A percentile compares a stretch with the other conserved stretches of the same genome.
These are phyloP conservation scores for Rhincodon typus DNA, from an alignment of 2,797 vertebrate species.

Conservation along the genomic window DNA sequence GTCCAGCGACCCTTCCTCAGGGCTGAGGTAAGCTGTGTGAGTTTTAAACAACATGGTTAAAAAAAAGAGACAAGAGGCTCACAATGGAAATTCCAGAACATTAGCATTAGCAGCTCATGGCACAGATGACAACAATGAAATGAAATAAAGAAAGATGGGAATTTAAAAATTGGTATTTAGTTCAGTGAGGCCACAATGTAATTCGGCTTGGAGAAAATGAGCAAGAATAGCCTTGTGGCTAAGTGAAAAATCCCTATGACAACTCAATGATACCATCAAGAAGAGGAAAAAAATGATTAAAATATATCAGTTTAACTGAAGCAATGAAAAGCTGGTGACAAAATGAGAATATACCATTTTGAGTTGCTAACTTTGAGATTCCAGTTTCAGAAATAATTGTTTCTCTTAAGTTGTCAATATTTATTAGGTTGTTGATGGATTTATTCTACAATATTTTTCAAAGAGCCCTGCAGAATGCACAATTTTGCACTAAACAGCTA, in stretches of 20 bases:
- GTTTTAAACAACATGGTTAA: too few species aligned
- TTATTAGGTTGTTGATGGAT: not conserved
- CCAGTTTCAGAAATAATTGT: not conserved
- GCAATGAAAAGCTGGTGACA: not conserved
- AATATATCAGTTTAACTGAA: not conserved
- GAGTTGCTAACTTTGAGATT: not conserved
- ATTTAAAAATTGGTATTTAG: not conserved
- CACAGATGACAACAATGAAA: not conserved
- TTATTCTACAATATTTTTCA: not conserved
- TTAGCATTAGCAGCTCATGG: not conserved
- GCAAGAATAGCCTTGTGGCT: not conserved
- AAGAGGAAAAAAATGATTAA: not conserved
- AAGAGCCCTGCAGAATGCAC: not conserved
- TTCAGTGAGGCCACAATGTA: not conserved
- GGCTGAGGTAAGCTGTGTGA: too few species aligned
- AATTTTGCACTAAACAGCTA: not conserved
- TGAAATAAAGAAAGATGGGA: not conserved
- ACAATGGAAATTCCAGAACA: not conserved
- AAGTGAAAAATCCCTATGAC: not conserved
- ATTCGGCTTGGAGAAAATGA: not conserved
- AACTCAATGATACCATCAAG: not conserved
- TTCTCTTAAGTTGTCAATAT: not conserved
- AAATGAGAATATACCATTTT: not conserved
- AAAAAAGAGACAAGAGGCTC: not conserved
- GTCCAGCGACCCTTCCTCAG: too few species aligned